A percentile compares a stretch with the other conserved stretches of the same genome.
Conservation (phyloP, 2,888 invertebrate species). For the Rhyacophila evoluta region DNA sequence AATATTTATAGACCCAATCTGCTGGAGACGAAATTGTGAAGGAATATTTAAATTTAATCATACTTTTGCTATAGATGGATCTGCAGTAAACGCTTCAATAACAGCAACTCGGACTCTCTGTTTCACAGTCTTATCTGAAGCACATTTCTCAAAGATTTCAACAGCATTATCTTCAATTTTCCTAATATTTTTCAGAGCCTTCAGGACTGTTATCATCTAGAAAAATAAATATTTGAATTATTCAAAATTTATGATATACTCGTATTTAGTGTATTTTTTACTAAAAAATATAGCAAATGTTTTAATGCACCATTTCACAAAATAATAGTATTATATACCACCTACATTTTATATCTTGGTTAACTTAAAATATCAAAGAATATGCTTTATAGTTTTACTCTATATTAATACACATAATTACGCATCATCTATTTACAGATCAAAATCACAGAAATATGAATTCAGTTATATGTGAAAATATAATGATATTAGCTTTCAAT, state of each 20-base stretch:
- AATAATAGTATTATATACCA: too few relatives aligned
- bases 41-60: background rate
- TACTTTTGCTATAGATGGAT: constrained; percentile 74
- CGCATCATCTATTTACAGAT: too few relatives aligned
- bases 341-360: too few relatives aligned
- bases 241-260: background rate
- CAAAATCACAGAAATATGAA: too few relatives aligned
- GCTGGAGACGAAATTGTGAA: background rate
- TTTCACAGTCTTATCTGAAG: constrained; percentile 71
- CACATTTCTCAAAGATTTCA: constrained; percentile 73
- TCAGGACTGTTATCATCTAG: constrained; percentile 77
- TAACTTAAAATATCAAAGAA: constrained; percentile 60
- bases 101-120: constrained; percentile 82
- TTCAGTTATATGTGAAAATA: too few relatives aligned
- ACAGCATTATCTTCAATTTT: constrained; percentile 74
- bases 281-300: background rate
- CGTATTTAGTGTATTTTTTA: background rate
- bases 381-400: too few relatives aligned
- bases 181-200: constrained; percentile 84
- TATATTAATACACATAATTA: background rate
- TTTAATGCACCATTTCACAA: too few relatives aligned
- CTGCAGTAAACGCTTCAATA: constrained; percentile 80
- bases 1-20: too few relatives aligned
- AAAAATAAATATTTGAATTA: background rate
- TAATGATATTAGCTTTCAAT: too few relatives aligned